Evolutionary conservation across 2,113 vertebrate species (phyloP).

Genomic region (Vulpes lagopus): DNA sequence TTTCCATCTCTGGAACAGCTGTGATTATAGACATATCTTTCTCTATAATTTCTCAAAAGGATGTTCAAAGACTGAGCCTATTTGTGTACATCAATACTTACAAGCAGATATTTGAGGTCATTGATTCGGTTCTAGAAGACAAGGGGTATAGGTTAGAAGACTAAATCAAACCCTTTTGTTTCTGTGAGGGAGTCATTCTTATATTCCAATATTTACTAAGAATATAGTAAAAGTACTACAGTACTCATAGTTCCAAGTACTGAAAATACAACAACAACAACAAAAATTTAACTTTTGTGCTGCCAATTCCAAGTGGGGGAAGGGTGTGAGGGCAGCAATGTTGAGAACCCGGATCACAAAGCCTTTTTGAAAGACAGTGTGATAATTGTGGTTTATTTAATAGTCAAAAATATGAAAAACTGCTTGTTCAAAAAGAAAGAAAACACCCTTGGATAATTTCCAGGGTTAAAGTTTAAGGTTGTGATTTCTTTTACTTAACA

Average conservation of each 20-base stretch:
- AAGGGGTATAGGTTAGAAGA: background rate
- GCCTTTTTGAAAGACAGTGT: background rate
- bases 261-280: background rate
- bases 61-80: background rate
- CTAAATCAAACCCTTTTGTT: background rate
- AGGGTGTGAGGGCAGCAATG: background rate
- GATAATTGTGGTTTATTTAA: background rate
- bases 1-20: background rate
- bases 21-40: background rate
- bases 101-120: background rate
- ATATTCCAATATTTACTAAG: background rate
- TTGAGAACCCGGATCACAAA: background rate
- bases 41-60: background rate
- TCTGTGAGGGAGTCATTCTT: background rate
- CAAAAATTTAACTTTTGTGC: background rate
- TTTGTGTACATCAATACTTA: conserved; percentile 19
- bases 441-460: conserved; percentile 25
- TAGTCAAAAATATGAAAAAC: conserved; percentile 28
- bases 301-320: background rate
- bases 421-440: conserved; percentile 24
- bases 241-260: background rate
- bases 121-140: background rate
- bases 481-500: background rate
- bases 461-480: background rate
- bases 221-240: background rate